Conservation (phyloP, 2,797 vertebrate genomes). For the Sarcophilus harrisii region DNA sequence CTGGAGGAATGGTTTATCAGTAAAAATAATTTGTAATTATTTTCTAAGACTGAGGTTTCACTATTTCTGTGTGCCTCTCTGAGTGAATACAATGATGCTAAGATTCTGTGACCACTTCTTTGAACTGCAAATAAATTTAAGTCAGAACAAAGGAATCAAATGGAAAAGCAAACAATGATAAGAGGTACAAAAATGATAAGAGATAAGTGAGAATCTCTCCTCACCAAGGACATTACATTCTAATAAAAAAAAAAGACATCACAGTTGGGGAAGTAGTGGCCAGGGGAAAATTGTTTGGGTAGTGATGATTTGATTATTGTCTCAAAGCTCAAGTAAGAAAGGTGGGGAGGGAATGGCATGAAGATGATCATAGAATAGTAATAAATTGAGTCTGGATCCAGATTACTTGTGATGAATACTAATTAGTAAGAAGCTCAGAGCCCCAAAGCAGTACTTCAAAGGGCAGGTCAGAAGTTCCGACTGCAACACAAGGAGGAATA, state of each 20-base stretch:
- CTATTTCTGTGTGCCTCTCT: neutral
- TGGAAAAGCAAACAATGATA: neutral
- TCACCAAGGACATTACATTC: neutral
- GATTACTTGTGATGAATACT: neutral
- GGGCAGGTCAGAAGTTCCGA: neutral
- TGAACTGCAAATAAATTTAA: neutral
- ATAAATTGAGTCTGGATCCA: neutral
- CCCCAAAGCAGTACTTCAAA: neutral
- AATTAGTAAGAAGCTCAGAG: neutral
- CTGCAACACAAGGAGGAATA: no score
- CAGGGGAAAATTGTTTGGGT: neutral
- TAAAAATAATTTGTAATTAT: slow-evolving; percentile 21
- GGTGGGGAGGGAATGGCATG: neutral
- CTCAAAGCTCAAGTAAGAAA: neutral
- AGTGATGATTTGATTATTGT: neutral
- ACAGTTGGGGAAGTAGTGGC: neutral
- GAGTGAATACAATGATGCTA: neutral
- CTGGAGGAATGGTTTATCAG: slow-evolving; percentile 1
- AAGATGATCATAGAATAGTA: neutral
- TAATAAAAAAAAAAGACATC: neutral
- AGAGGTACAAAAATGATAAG: neutral
- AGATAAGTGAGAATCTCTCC: neutral
- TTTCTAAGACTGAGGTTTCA: neutral
- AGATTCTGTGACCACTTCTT: neutral
- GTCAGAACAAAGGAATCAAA: neutral